Percentiles rank a stretch among this genome's conserved stretches.
Evolutionary conservation across 2,888 invertebrate genomes (phyloP).

Genomic region (Geotrupes spiniger): DNA sequence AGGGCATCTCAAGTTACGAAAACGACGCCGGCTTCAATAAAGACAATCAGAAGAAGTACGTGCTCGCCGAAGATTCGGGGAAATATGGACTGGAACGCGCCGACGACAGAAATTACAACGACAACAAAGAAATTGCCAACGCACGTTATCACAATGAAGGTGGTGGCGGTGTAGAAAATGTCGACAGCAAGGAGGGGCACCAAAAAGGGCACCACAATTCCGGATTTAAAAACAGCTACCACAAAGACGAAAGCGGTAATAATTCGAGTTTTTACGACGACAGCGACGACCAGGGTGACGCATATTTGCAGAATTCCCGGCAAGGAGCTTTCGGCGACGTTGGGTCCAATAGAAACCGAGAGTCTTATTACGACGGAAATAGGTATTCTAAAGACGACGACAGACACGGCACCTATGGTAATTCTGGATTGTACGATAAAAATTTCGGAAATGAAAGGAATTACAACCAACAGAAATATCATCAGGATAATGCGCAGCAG

Average conservation of each 20-base stretch:
- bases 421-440: slow-evolving; percentile 39
- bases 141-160: slow-evolving; percentile 40
- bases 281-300: slow-evolving; percentile 51
- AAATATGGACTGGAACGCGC: slow-evolving; percentile 38
- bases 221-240: slow-evolving; percentile 67
- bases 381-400: slow-evolving; percentile 37
- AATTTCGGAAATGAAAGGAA: slow-evolving; percentile 37
- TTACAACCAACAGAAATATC: slow-evolving; percentile 40
- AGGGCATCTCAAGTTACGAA: slow-evolving; percentile 40
- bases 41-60: slow-evolving; percentile 38
- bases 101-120: slow-evolving; percentile 38
- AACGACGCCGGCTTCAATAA: slow-evolving; percentile 43
- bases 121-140: slow-evolving; percentile 38
- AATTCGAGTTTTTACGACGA: slow-evolving; percentile 70
- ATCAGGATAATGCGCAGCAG: slow-evolving; percentile 35
- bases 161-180: slow-evolving; percentile 37
- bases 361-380: slow-evolving; percentile 35
- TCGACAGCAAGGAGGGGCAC: slow-evolving; percentile 49
- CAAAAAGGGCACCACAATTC: slow-evolving; percentile 69
- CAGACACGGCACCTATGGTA: slow-evolving; percentile 40
- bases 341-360: slow-evolving; percentile 35
- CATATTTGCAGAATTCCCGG: slow-evolving; percentile 40
- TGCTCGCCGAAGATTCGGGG: slow-evolving; percentile 38
- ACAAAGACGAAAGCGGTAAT: slow-evolving; percentile 68
- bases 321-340: slow-evolving; percentile 34